Evolutionary conservation across 2,113 vertebrate species (phyloP).

Genomic region (Loxodonta africana): DNA sequence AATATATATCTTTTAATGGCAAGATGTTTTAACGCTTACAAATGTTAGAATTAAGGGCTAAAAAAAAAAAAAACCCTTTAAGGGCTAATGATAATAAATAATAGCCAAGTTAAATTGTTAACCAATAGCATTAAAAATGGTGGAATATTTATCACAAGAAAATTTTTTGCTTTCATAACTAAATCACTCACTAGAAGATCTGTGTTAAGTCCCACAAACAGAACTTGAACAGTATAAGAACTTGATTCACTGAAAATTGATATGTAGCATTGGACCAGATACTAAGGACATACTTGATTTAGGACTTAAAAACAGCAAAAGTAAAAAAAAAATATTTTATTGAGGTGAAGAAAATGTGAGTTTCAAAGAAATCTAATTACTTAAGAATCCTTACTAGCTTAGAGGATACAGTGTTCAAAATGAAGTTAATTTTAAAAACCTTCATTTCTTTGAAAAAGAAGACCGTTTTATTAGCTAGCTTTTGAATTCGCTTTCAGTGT

Average conservation of each 20-base stretch:
- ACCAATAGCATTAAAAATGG: not conserved
- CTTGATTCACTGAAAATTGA: not conserved
- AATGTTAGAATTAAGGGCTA: not conserved
- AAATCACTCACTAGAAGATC: constrained; percentile 34
- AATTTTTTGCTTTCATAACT: not conserved
- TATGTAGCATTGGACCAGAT: not conserved
- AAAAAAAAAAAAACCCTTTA: too few relatives aligned
- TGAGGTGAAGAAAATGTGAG: not conserved
- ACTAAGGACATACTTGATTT: not conserved
- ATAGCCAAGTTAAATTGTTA: not conserved
- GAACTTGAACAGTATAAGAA: constrained; percentile 9
- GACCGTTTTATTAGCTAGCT: not conserved
- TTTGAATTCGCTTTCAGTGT: not conserved
- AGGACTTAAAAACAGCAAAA: constrained; percentile 38
- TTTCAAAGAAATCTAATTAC: constrained; percentile 50
- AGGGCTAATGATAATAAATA: too few relatives aligned
- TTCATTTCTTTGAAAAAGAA: constrained; percentile 7
- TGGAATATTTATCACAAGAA: not conserved
- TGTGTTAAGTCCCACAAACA: not conserved
- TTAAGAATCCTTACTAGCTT: constrained; percentile 42
- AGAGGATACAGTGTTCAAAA: not conserved
- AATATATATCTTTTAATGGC: not conserved
- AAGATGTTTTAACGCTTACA: not conserved
- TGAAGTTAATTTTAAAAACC: not conserved
- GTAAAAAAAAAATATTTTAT: not conserved